Base-by-base conservation (phyloP, 23 tunicate species). In the Diplosoma virens region DNA sequence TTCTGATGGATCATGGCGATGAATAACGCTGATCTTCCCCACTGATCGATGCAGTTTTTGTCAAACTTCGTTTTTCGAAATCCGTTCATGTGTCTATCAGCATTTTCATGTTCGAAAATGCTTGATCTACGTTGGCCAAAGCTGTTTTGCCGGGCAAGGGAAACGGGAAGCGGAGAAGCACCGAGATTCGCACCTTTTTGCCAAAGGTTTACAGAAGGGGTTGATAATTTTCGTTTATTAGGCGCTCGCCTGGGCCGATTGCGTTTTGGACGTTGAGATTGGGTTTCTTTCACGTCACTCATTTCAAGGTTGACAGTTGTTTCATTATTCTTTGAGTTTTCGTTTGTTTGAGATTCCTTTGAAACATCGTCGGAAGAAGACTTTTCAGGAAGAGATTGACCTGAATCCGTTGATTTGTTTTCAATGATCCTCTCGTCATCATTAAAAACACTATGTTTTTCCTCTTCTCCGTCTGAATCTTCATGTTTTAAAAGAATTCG, bases 11-110 rank as follows among this genome's bases (percentile, higher is more conserved):
- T 73, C 82, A 77, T 84, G 32, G 89, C 89, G 7, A 84, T 84
- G 48, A 84, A 84, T 16, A 84, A 35, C 7, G 82, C 89, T 4
- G 89, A 77, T 18, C 89, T 30, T 0, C 89, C 89, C 89, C 89
- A 84, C 64, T 84, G 82, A 34, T 84, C 89, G 21, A 64, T 35
- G 61, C 89, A 84, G 79, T 84, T 84, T 52, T 77, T 77, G 61
- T 84, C 70, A 41, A 84, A 84, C 52, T 67, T 67, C 3, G 24
- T 29, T 67, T 67, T 67, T 35, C 74, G 50, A 17, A 16, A 34
- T 11, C 11, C 3, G 5, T 9, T 28, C 9, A 26, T 3, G 14
- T 16, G 11, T 11, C 52, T 34, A 26, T 34, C 74, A 6, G 21
- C 29, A 11, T 50, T 2, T n/a, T 67, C 52, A 4, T 7, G 52